Base-by-base conservation (phyloP, 2,113 vertebrate species). In the Callospermophilus lateralis region DNA sequence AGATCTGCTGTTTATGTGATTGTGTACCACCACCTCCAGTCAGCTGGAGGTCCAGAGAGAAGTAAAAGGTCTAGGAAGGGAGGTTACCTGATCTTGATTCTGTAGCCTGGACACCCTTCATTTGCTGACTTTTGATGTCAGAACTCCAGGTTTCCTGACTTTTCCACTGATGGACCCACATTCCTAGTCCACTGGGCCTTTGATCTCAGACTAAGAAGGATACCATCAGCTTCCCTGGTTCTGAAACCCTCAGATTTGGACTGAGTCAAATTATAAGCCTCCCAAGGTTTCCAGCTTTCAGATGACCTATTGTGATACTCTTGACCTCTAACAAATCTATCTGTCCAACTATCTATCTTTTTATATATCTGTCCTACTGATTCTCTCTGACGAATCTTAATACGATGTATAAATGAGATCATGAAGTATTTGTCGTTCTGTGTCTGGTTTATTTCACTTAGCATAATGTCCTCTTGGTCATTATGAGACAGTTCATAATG, bases 241-340 rank as follows among this genome's bases (percentile, higher is more conserved):
- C 32, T 51, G 6, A 84, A n/a, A 11, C 12, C 11, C 39, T 83
- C 13, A 16, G 19, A 32, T 4, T 30, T 65, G 42, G 8, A 53
- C 4, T 65, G 42, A 77, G 0, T n/a, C 2, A 12, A 4, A 5
- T 1, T 12, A 26, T 12, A 2, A 53, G 20, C 1, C 48, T 85
- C 3, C 32, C 4, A 20, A 0, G 8, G 30, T 87, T 37, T 79
- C 32, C 24, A 61, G 6, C 20, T 24, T 42, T 30, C 24, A 78
- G 9, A 19, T 11, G 1, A 16, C 37, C 20, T 42, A 20, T 42
- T 17, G 1, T 16, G 26, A n/a, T 39, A 42, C 65, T 61, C 42
- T 30, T 73, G 37, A 61, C 16, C 2, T 6, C 20, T 48, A 68
- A 68, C 45, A 68, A 16, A 84, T 5, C 80, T 32, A 4, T 32